Base-by-base conservation (phyloP, 1,140 invertebrate species). In the Trigoniulus corallinus region DNA sequence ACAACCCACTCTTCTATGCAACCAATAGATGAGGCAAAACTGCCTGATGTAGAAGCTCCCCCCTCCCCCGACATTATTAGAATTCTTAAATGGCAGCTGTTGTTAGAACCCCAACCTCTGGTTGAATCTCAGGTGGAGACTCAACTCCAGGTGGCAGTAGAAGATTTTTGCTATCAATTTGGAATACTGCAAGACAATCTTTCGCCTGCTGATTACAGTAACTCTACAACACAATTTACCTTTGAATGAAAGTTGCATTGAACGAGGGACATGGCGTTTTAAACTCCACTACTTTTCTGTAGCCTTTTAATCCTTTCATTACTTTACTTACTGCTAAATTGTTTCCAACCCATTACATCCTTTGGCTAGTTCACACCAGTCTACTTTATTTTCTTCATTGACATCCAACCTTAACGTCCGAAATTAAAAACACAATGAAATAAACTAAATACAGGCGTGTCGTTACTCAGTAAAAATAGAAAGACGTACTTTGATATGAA, bases 261-360 rank as follows among this genome's bases (percentile, higher is more conserved):
- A 62, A 51, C 67, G 59, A 34, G 61, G 58, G n/a, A 69, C 62
- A 55, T 68, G 63, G 24, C 66, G 56, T 57, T 72, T 72, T 29
- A 73, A 56, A 15, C 62, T 67, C 70, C 69, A 72, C 70, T 70
- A 72, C 54, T 72, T 72, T 2, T 69, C 68, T 21, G 15, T 13
- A 47, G 40, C 18, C 7, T 18, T 41, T 10, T 13, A 42, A 25
- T 22, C 24, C 2, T 0, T 34, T 20, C 3, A 15, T 23, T 15
- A 22, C 51, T 43, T 13, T 23, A 40, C 20, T n/a, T 3, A 13
- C n/a, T 50, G 21, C 3, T 43, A 43, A n/a, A 25, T 12, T n/a
- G 3, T 39, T 37, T 44, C 20, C 54, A 57, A 67, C 67, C 66
- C 66, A 45, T 59, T 52, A 66, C 67, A 69, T 42, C 63, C 59